Percentiles rank a stretch among this genome's conserved stretches.
Conservation (phyloP, 2,888 invertebrate species). For the Sesia apiformis region DNA sequence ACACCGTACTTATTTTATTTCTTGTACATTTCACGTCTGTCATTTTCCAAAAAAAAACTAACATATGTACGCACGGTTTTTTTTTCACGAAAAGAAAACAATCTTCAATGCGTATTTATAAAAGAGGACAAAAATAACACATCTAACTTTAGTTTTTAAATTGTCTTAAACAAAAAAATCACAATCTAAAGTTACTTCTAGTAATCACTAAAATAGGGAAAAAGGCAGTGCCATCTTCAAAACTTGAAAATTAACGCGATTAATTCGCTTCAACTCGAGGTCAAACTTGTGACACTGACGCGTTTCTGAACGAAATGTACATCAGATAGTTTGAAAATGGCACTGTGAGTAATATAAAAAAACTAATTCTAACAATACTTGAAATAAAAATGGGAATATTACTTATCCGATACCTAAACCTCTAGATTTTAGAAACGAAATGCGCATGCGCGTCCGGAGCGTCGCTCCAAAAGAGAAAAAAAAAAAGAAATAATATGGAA, state of each 20-base stretch:
- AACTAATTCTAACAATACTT: constrained; percentile 47
- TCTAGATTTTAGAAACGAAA: constrained; percentile 43
- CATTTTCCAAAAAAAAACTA: neutral
- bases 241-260: constrained; percentile 3
- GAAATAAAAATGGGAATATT: constrained; percentile 60
- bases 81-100: neutral
- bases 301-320: constrained; percentile 14
- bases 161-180: constrained; percentile 9
- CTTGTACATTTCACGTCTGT: constrained; percentile 66
- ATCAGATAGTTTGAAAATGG: constrained; percentile 43
- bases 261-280: no score
- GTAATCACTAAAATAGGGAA: constrained; percentile 30
- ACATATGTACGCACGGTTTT: neutral
- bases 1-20: constrained; percentile 59
- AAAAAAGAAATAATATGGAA: constrained; percentile 43
- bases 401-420: constrained; percentile 56
- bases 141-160: neutral
- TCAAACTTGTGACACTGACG: neutral
- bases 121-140: neutral
- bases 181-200: constrained; percentile 40
- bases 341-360: constrained; percentile 31
- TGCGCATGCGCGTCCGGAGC: constrained; percentile 46
- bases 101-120: neutral
- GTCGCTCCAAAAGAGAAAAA: constrained; percentile 27
- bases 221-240: constrained; percentile 42